Percentiles rank a stretch among this genome's conserved stretches.
These are phyloP conservation scores for Propithecus perrieri DNA, from an alignment of 2,797 vertebrate genomes.

Conservation along the genomic window DNA sequence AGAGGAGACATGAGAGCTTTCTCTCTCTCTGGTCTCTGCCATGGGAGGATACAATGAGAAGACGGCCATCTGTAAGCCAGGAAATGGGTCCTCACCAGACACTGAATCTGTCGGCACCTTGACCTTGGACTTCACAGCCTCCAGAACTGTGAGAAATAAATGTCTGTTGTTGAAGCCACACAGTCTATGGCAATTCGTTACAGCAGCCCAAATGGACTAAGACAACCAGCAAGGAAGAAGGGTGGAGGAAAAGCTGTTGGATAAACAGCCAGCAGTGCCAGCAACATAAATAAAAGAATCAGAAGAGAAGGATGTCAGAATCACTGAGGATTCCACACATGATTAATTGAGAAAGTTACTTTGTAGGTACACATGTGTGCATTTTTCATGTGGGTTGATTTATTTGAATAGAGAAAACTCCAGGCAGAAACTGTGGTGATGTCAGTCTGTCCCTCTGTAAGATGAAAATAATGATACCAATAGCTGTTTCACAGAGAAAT, in stretches of 20 bases:
- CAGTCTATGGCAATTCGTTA: neutral
- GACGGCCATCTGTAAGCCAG: too few relatives aligned
- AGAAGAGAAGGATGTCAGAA: too few relatives aligned
- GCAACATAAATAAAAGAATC: neutral
- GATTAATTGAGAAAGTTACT: neutral
- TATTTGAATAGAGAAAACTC: neutral
- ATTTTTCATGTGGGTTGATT: neutral
- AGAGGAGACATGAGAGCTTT: neutral
- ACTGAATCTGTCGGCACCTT: neutral
- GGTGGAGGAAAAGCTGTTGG: neutral
- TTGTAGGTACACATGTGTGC: neutral
- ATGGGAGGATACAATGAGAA: neutral
- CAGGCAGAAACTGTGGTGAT: neutral
- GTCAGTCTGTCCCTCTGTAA: neutral
- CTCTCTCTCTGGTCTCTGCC: neutral
- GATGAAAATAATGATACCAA: neutral
- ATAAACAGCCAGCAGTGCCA: neutral
- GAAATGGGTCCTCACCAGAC: neutral
- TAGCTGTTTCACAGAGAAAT: neutral
- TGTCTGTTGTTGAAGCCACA: neutral
- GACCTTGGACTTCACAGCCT: neutral
- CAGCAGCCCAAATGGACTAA: neutral
- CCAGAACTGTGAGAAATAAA: neutral
- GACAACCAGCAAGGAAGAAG: neutral
- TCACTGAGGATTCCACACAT: accelerated